A percentile compares a stretch with the other conserved stretches of the same genome.
phyloP scores from a whole-genome alignment of 2,797 vertebrate species.

The Sebastolobus alascanus region DNA sequence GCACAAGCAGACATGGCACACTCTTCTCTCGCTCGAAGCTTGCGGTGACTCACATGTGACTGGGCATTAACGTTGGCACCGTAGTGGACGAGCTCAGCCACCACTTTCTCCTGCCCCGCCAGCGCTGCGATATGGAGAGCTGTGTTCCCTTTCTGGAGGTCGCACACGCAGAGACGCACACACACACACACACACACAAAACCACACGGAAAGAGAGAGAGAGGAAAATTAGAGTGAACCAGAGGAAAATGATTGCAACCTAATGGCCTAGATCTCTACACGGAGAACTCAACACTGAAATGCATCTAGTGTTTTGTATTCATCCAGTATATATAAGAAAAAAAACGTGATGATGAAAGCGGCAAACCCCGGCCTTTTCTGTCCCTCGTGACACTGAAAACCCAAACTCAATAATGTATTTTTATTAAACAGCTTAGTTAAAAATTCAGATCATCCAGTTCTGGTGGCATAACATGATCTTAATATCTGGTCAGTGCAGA shows the following conservation, averaged over 20 bases:
- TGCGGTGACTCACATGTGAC: conserved; percentile 89
- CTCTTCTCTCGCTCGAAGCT: conserved; percentile 8
- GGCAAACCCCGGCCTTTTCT: not conserved
- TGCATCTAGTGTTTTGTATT: conserved; percentile 1
- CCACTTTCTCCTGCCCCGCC: conserved; percentile 95
- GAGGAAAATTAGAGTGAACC: conserved; percentile 33
- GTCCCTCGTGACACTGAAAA: not conserved
- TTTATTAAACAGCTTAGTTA: not conserved
- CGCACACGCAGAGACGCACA: conserved; percentile 24
- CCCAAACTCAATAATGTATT: not conserved
- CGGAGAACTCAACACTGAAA: conserved; percentile 19
- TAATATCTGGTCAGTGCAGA: not conserved
- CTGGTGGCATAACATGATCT: not conserved
- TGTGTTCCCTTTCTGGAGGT: conserved; percentile 95
- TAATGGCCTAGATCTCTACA: conserved; percentile 55
- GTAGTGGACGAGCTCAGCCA: conserved; percentile 93
- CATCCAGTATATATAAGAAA: not conserved
- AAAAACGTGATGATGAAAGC: not conserved
- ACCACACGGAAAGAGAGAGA: conserved; percentile 21
- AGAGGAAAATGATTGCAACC: conserved; percentile 48
- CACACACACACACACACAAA: conserved; percentile 16
- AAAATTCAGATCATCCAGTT: not conserved
- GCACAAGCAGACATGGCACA: not conserved
- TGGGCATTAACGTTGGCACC: conserved; percentile 97
- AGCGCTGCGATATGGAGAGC: conserved; percentile 97